These are phyloP conservation scores for Isotomurus palustris DNA, from an alignment of 2,888 invertebrate species.

Conservation along the genomic window DNA sequence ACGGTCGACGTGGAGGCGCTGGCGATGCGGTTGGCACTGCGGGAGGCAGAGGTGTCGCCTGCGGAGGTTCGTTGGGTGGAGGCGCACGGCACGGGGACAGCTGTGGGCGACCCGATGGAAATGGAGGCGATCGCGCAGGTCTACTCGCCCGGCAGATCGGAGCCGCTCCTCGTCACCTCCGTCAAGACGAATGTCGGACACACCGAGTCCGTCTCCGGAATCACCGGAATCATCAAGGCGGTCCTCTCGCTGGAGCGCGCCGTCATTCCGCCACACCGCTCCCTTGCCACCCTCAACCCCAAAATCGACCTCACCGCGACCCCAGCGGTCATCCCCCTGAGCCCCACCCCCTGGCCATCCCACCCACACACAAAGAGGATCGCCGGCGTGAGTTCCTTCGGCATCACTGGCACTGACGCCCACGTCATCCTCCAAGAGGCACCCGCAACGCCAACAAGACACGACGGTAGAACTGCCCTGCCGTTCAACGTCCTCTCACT, in stretches of 20 bases:
- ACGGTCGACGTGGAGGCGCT: constrained; percentile 14
- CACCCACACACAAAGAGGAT: background rate
- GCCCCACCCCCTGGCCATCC: background rate
- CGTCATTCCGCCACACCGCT: background rate
- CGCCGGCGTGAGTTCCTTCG: constrained; percentile 5
- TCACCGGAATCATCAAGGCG: constrained; percentile 1
- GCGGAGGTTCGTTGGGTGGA: constrained; percentile 65
- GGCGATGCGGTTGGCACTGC: constrained; percentile 13
- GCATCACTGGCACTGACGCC: constrained; percentile 6
- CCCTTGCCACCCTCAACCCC: background rate
- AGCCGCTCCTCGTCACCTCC: background rate
- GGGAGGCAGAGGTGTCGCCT: constrained; percentile 70
- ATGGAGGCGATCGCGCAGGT: constrained; percentile 12
- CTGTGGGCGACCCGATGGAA: constrained; percentile 24
- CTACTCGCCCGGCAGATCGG: background rate
- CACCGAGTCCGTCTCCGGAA: constrained; percentile 3
- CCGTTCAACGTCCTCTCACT: background rate
- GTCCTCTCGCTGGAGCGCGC: background rate
- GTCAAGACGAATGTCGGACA: constrained; percentile 3
- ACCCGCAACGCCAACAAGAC: background rate
- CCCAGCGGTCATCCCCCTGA: background rate
- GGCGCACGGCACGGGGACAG: constrained; percentile 23
- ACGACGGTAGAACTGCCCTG: background rate
- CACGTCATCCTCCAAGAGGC: constrained; percentile 8
- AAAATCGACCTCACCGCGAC: background rate